Evolutionary conservation across 2,113 vertebrate species (phyloP).

Genomic region (Prionailurus viverrinus): DNA sequence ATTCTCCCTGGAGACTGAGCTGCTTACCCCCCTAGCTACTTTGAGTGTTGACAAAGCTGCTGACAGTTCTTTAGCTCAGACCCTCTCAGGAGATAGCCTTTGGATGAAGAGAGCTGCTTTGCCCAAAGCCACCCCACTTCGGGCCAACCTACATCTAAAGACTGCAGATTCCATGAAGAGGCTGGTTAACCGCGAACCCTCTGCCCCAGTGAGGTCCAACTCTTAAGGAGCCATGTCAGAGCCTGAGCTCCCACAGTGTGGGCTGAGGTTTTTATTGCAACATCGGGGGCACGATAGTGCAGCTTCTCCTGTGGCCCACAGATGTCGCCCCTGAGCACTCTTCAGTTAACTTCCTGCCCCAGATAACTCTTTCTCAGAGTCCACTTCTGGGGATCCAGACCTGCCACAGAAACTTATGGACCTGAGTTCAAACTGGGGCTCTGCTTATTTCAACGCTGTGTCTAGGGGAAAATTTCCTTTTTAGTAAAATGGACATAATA

Average conservation of each 20-base stretch:
- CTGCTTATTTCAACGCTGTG: not conserved
- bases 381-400: not conserved
- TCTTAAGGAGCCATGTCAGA: not conserved
- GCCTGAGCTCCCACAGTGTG: not conserved
- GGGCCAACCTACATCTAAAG: not conserved
- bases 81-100: not conserved
- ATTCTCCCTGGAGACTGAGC: not conserved
- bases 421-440: not conserved
- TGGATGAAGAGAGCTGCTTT: not conserved
- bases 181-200: not conserved
- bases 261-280: not conserved
- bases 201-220: not conserved
- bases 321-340: not conserved
- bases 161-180: not conserved
- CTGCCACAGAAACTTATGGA: not conserved
- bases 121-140: not conserved
- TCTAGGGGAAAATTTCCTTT: not conserved
- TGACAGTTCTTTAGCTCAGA: not conserved
- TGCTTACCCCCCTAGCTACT: not conserved
- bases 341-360: not conserved
- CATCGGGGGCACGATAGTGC: accelerated
- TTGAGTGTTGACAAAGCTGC: not conserved
- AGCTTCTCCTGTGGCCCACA: not conserved
- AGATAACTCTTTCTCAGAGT: not conserved
- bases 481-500: constrained; percentile 21